A percentile compares a stretch with the other conserved stretches of the same genome.
These are phyloP conservation scores for Falco peregrinus DNA, from an alignment of 2,797 vertebrate species.

Conservation along the genomic window DNA sequence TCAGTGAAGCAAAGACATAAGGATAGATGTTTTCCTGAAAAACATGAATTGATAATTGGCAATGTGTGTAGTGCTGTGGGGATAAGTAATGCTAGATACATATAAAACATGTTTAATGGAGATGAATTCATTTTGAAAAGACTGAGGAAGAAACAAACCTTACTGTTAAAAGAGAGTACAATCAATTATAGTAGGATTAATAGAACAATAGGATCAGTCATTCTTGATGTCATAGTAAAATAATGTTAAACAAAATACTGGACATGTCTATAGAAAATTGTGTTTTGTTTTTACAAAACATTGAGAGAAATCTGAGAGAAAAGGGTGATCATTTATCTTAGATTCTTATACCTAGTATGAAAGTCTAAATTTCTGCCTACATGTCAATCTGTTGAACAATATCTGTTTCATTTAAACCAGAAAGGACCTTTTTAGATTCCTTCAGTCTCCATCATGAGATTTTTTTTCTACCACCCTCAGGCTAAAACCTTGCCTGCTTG, in stretches of 20 bases:
- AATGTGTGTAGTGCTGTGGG: background rate
- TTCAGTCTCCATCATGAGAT: background rate
- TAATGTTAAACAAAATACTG: background rate
- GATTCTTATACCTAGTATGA: background rate
- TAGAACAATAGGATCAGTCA: background rate
- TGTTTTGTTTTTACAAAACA: background rate
- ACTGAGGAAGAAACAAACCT: background rate
- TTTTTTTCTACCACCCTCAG: background rate
- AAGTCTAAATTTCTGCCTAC: background rate
- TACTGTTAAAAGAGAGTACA: background rate
- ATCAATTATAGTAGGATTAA: background rate
- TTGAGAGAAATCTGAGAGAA: background rate
- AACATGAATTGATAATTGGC: background rate
- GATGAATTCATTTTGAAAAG: background rate
- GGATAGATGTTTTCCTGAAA: background rate
- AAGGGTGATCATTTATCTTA: background rate
- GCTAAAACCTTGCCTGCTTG: background rate
- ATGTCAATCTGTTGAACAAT: background rate
- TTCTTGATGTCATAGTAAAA: background rate
- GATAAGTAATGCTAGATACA: background rate
- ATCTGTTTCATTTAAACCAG: background rate
- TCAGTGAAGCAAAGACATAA: background rate
- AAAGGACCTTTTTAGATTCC: background rate
- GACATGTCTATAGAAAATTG: background rate
- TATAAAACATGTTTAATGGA: background rate